A percentile compares a stretch with the other conserved stretches of the same genome.
Conservation (phyloP, 1,140 invertebrate genomes). For the Subanguina moxae region DNA sequence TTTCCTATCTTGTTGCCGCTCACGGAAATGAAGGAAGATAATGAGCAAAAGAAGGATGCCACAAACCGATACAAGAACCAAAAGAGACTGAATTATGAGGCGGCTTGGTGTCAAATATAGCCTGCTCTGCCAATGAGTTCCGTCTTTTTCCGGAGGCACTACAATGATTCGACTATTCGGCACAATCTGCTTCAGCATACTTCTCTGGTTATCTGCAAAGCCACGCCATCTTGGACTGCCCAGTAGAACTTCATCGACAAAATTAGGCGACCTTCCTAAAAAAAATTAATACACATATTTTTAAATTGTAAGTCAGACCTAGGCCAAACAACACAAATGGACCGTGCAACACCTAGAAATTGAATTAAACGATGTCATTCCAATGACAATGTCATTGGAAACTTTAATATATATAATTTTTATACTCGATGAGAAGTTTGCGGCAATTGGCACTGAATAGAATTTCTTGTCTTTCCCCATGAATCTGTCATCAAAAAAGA, state of each 20-base stretch:
- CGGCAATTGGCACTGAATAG: slow-evolving; percentile 72
- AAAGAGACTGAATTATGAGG: slow-evolving; percentile 82
- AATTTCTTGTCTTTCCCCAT: slow-evolving; percentile 36
- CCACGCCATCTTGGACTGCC: slow-evolving; percentile 66
- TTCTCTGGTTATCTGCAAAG: slow-evolving; percentile 11
- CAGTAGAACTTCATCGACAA: slow-evolving; percentile 82
- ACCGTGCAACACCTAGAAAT: slow-evolving; percentile 68
- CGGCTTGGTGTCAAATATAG: slow-evolving; percentile 93
- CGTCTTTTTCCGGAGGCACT: slow-evolving; percentile 77
- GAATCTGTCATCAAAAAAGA: slow-evolving; percentile 52
- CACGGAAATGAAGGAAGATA: slow-evolving; percentile 82
- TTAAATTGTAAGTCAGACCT: no score
- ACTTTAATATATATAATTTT: no score
- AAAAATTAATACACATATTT: no score
- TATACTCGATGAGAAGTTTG: slow-evolving; percentile 81
- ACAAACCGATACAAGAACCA: slow-evolving; percentile 78
- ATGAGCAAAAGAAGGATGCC: slow-evolving; percentile 79
- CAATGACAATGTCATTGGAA: no score
- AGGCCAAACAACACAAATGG: slow-evolving; percentile 87
- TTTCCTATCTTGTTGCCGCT: slow-evolving; percentile 77
- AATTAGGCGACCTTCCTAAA: slow-evolving; percentile 90
- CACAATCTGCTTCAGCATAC: slow-evolving; percentile 69
- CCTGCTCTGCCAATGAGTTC: slow-evolving; percentile 80
- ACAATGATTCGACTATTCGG: slow-evolving; percentile 95
- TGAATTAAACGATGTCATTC: no score